Evolutionary conservation across 2,113 vertebrate genomes (phyloP).

Genomic region (Serinus canaria): DNA sequence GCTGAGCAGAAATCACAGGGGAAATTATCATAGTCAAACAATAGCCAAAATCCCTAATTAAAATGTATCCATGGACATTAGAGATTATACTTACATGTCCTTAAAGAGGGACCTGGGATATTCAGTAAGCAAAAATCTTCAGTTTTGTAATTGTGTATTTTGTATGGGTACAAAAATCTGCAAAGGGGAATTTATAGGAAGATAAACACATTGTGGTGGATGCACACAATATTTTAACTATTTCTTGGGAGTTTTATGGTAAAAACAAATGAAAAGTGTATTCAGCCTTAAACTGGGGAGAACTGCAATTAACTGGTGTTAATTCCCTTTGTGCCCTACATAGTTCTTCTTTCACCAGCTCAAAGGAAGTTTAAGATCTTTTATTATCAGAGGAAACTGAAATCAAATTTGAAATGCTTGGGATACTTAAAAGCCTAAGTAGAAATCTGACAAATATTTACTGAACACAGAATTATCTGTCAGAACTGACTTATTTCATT

Average conservation of each 20-base stretch:
- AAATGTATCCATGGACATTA: background rate
- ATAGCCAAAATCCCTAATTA: background rate
- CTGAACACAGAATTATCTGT: background rate
- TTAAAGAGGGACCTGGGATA: background rate
- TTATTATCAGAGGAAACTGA: background rate
- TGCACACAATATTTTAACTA: background rate
- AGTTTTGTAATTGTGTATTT: background rate
- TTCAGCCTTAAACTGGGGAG: background rate
- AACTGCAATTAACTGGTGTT: background rate
- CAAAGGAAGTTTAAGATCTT: background rate
- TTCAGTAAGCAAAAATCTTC: background rate
- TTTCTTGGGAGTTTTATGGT: background rate
- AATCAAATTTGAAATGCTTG: background rate
- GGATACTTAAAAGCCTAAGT: background rate
- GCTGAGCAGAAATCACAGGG: background rate
- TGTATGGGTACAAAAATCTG: background rate
- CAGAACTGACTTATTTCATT: background rate
- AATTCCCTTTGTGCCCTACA: background rate
- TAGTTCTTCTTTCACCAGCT: background rate
- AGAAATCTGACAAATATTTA: background rate
- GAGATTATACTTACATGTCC: background rate
- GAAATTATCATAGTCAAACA: slow-evolving; percentile 3
- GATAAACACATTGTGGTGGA: background rate
- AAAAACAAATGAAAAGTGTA: background rate
- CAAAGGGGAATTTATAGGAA: background rate